Conservation (phyloP, 2,797 vertebrate genomes). For the Scleropages formosus region DNA sequence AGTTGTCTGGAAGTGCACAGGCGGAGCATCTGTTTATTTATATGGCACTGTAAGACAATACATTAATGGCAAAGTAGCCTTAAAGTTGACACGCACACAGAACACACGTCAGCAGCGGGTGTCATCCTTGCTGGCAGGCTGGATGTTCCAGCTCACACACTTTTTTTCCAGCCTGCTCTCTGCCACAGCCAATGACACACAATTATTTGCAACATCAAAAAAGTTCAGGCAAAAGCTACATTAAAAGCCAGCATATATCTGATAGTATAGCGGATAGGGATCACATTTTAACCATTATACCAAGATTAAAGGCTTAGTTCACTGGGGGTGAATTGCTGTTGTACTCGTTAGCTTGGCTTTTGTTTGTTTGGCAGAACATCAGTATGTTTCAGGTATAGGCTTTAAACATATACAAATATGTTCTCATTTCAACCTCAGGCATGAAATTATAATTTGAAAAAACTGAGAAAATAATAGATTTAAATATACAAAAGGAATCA, state of each 20-base stretch:
- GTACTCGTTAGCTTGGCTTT: too few relatives aligned
- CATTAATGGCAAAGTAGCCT: neutral
- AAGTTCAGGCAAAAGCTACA: too few relatives aligned
- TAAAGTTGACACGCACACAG: neutral
- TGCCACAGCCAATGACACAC: too few relatives aligned
- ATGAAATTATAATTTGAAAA: neutral
- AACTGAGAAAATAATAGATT: neutral
- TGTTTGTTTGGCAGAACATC: too few relatives aligned
- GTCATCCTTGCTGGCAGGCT: neutral
- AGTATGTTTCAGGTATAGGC: too few relatives aligned
- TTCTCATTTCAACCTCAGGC: neutral
- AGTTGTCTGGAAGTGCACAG: neutral
- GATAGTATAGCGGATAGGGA: too few relatives aligned
- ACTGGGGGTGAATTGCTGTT: too few relatives aligned
- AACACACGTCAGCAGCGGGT: conserved; percentile 6
- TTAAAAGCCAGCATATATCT: too few relatives aligned
- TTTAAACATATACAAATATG: neutral
- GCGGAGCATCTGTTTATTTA: neutral
- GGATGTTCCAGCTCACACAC: neutral
- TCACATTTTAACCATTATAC: too few relatives aligned
- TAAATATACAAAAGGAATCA: neutral
- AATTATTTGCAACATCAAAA: too few relatives aligned
- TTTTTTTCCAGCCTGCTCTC: too few relatives aligned
- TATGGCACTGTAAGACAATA: neutral
- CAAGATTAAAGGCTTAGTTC: too few relatives aligned